Evolutionary conservation across 2,113 vertebrate genomes (phyloP), one percentile per base, ranked within the genome.

Genomic region (Rhinichthys klamathensis): DNA sequence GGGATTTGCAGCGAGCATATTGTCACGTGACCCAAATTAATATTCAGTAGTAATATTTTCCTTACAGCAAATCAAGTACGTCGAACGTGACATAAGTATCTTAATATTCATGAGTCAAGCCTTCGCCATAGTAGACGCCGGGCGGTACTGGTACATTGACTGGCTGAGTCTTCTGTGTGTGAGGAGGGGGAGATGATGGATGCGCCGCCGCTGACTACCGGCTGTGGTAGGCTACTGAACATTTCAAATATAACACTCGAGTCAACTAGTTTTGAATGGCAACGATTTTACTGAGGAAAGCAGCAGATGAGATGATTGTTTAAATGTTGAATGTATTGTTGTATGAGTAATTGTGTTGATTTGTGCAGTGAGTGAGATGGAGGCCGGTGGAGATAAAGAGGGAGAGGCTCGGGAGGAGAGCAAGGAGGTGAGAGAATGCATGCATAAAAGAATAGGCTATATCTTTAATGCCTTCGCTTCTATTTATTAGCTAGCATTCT

Each of bases 361-460:
- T 91, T 38, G 90, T 92, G 23, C 74, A 78, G 86, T 80, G 63
- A 89, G 86, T 87, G 92, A 89, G 92, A 94, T 93, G 93, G 93
- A 95, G 88, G 91, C 89, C 85, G 91, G 92, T 74, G 91, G 88
- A 87, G 89, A 89, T 77, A 89, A 91, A 87, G 90, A 92, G 87
- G 88, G 87, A 75, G 90, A 89, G 88, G 86, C 92, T 1, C 90
- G 88, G 84, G 92, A 85, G 89, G 89, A 90, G 84, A 92, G 87
- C 30, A 92, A 89, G 1, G 92, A 95, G 95, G 95, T 95, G 92
- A 93, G 81, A 61, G 58, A 84, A 56, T 82, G 38, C 9, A 21
- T 46, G 6, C 15, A 6, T 13, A 4, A 16, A 69, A 79, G 1
- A 70, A 69, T 80, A 56, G 54, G 1, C 18, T 23, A 51, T 9